Base-by-base conservation (phyloP, 92 coral and sea anemone genomes). In the Palythoa heliodiscus region DNA sequence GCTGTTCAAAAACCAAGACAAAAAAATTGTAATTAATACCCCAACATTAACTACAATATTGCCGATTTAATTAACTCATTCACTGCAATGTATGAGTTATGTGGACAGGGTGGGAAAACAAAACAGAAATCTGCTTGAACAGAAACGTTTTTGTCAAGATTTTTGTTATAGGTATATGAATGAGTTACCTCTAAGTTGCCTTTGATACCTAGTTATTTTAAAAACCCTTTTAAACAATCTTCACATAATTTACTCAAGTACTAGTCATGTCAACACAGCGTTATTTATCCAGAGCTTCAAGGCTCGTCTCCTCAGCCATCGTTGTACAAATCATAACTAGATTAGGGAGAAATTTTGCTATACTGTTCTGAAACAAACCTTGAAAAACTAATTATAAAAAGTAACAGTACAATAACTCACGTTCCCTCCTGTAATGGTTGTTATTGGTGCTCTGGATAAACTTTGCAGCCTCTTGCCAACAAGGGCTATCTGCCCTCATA, bases 401-500 rank as follows among this genome's bases (percentile, higher is more conserved):
- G 39, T 7, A 23, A 23, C 78, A 48, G 10, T 57, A n/a, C 63
- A 57, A 11, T 57, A 57, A 57, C 63, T 57, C 63, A 74, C 78
- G 61, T 74, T 48, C 61, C 17, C 78, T 74, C 63, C 61, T 74
- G 78, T n/a, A 74, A 17, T 54, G 53, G 11, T 29, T 25, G 10
- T 50, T 74, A 11, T 24, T 74, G 9, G 61, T 74, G 35, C 16
- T 74, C 23, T 74, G 78, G 16, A 74, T 50, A 11, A 48, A 74
- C 1, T 7, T 25, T 8, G 61, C 78, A 5, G 61, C 78, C 12
- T 74, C 78, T 38, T 74, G 38, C 61, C 78, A 74, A 40, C 52
- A 74, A 48, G 78, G 63, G 52, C 22, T 48, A 9, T 74, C 35
- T 4, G 67, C 68, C 67, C 82, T 53, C 82, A 76, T 76, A 2